Percentiles rank a stretch among this genome's conserved stretches.
Conservation (phyloP, 1,140 invertebrate genomes). For the Ceratitis capitata region DNA sequence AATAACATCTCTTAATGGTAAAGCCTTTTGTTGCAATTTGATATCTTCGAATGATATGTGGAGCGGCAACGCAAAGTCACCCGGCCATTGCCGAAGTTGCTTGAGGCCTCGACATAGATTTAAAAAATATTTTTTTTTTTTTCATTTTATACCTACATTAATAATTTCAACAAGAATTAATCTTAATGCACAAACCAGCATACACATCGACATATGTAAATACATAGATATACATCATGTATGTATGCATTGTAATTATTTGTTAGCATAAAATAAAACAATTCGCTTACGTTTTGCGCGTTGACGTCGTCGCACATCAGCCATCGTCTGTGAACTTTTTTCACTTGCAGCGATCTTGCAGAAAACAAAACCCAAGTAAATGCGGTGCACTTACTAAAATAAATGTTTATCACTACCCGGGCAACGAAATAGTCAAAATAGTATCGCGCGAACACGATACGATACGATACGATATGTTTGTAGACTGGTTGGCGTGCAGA, state of each 20-base stretch:
- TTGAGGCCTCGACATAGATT: too few species aligned
- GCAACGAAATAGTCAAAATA: not conserved
- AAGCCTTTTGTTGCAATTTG: too few species aligned
- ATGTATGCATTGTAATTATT: not conserved
- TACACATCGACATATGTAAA: too few species aligned
- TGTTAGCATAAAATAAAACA: not conserved
- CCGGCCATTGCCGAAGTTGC: too few species aligned
- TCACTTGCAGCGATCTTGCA: not conserved
- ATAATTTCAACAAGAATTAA: too few species aligned
- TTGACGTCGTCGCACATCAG: conserved; percentile 9
- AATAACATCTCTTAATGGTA: too few species aligned
- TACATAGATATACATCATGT: not conserved
- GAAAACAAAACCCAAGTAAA: not conserved
- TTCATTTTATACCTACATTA: too few species aligned
- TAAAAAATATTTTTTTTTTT: too few species aligned
- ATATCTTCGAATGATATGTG: too few species aligned
- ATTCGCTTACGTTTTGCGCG: not conserved
- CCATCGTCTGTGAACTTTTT: not conserved
- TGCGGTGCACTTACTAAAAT: not conserved
- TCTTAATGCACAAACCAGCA: too few species aligned
- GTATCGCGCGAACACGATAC: not conserved
- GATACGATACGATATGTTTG: not conserved
- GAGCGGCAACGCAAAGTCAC: too few species aligned
- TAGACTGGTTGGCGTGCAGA: not conserved
- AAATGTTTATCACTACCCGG: conserved; percentile 25